Evolutionary conservation across 2,113 vertebrate species (phyloP).

Genomic region (Athene cunicularia): DNA sequence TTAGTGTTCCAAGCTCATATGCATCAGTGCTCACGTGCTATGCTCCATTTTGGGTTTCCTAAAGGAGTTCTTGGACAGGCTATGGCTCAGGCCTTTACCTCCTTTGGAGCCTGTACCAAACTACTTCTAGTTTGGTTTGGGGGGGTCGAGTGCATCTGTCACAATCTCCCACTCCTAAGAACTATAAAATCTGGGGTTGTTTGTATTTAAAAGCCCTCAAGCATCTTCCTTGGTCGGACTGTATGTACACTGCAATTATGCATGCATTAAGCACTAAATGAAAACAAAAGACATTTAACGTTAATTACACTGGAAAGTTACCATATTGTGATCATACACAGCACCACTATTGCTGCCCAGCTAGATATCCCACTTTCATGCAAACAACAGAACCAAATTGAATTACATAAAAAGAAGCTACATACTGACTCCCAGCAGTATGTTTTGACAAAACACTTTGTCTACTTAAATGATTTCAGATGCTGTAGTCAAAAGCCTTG

Average conservation of each 20-base stretch:
- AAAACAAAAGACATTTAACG: conserved; percentile 72
- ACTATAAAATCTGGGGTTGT: background rate
- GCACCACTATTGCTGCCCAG: conserved; percentile 65
- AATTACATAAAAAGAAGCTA: conserved; percentile 81
- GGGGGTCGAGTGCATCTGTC: too few species aligned
- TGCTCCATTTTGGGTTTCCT: too few species aligned
- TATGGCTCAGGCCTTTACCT: too few species aligned
- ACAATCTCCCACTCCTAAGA: background rate
- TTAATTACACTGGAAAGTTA: conserved; percentile 74
- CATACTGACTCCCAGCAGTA: conserved; percentile 79
- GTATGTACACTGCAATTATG: conserved; percentile 60
- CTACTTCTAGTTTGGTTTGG: too few species aligned
- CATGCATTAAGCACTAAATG: conserved; percentile 68
- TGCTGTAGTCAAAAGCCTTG: conserved; percentile 83
- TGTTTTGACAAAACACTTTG: conserved; percentile 87
- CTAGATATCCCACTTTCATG: conserved; percentile 73
- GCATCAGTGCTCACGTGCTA: too few species aligned
- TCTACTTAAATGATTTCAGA: conserved; percentile 86
- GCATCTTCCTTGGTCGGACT: conserved; percentile 15
- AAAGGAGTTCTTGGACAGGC: too few species aligned
- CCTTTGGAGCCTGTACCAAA: too few species aligned
- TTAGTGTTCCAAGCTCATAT: too few species aligned
- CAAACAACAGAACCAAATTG: conserved; percentile 80
- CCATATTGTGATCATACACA: conserved; percentile 66
- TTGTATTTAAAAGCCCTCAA: conserved; percentile 24